A percentile compares a stretch with the other conserved stretches of the same genome.
Evolutionary conservation across 1,140 invertebrate genomes (phyloP).

Genomic region (Sipha flava): DNA sequence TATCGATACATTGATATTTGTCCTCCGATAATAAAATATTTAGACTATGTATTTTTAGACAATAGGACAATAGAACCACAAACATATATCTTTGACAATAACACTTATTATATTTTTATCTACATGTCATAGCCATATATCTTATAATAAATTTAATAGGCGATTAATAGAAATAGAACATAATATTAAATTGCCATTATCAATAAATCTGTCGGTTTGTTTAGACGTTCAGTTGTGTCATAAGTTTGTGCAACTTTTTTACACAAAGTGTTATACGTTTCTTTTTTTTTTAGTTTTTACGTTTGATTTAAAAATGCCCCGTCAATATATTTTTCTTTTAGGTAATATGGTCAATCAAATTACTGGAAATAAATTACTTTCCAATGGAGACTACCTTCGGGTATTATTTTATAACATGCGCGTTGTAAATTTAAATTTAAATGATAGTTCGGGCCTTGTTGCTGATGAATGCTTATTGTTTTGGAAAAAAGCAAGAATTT

Average conservation of each 20-base stretch:
- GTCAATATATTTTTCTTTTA: neutral
- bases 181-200: neutral
- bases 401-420: conserved; percentile 35
- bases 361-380: conserved; percentile 35
- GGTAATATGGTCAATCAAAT: conserved; percentile 13
- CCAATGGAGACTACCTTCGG: conserved; percentile 31
- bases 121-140: neutral
- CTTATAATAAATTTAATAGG: neutral
- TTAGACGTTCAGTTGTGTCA: neutral
- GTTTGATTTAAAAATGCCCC: neutral
- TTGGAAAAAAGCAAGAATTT: conserved; percentile 36
- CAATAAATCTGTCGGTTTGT: neutral
- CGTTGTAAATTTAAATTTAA: conserved; percentile 29
- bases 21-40: neutral
- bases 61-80: neutral
- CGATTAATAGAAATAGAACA: neutral
- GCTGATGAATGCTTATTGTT: conserved; percentile 33
- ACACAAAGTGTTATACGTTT: neutral
- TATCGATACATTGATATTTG: no score
- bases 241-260: neutral
- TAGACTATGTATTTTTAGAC: neutral
- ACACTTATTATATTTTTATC: neutral
- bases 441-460: conserved; percentile 29
- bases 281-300: neutral
- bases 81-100: neutral